Conservation (phyloP, 2,888 invertebrate genomes). For the Torymus tubicola region DNA sequence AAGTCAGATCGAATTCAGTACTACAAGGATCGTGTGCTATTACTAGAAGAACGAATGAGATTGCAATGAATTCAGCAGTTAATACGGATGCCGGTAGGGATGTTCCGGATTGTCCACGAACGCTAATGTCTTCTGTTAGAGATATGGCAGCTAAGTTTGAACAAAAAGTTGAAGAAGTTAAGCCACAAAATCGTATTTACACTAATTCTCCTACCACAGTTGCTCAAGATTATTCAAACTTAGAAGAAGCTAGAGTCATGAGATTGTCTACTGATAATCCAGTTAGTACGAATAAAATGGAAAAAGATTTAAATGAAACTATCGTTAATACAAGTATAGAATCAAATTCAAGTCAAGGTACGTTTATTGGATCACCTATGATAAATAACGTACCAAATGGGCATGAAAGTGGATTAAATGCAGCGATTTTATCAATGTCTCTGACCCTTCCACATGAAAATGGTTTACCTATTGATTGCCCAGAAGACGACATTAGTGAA, state of each 20-base stretch:
- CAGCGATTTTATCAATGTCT: conserved; percentile 72
- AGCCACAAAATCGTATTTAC: conserved; percentile 59
- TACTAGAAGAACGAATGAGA: conserved; percentile 69
- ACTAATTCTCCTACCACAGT: conserved; percentile 60
- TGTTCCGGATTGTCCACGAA: conserved; percentile 69
- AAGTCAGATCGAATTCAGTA: conserved; percentile 58
- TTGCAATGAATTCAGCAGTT: conserved; percentile 70
- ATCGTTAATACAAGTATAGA: conserved; percentile 63
- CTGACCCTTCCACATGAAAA: conserved; percentile 78
- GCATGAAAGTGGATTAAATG: conserved; percentile 69
- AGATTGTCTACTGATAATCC: conserved; percentile 60
- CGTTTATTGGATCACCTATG: conserved; percentile 55
- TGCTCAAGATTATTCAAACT: conserved; percentile 58
- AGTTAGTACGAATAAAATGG: conserved; percentile 49
- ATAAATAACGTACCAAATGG: conserved; percentile 43
- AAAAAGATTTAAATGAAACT: conserved; percentile 50
- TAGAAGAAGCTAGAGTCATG: conserved; percentile 58
- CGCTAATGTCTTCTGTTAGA: conserved; percentile 79
- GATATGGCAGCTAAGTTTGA: conserved; percentile 92
- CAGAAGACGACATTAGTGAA: conserved; percentile 74
- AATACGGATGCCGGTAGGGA: conserved; percentile 67
- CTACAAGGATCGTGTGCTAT: conserved; percentile 61
- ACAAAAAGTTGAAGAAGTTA: conserved; percentile 74
- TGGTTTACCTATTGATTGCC: conserved; percentile 75
- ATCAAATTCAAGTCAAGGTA: conserved; percentile 67